Conservation (phyloP, 2,797 vertebrate genomes). For the Danio kyathit region DNA sequence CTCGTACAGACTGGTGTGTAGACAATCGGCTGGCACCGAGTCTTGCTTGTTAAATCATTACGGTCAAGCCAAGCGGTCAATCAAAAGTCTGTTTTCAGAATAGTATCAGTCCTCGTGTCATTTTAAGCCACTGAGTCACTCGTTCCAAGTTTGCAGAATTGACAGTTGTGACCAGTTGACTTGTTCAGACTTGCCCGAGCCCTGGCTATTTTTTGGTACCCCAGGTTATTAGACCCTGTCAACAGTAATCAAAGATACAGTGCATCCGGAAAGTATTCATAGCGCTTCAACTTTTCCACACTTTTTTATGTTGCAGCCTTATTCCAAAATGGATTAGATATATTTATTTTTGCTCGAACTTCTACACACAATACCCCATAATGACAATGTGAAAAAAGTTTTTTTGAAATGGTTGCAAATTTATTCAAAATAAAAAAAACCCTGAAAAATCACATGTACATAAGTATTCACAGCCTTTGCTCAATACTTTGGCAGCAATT, state of each 20-base stretch:
- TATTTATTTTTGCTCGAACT: no score
- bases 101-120: slow-evolving; percentile 58
- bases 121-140: slow-evolving; percentile 60
- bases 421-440: no score
- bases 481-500: no score
- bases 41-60: slow-evolving; percentile 58
- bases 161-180: slow-evolving; percentile 59
- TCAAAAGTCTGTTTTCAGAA: slow-evolving; percentile 66
- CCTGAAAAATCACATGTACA: no score
- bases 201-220: slow-evolving; percentile 63
- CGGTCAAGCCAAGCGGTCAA: slow-evolving; percentile 54
- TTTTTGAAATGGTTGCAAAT: no score
- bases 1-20: slow-evolving; percentile 32
- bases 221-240: slow-evolving; percentile 74
- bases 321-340: no score
- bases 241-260: slow-evolving; percentile 76
- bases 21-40: slow-evolving; percentile 51
- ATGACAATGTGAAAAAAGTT: no score
- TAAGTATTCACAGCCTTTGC: no score
- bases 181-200: slow-evolving; percentile 77
- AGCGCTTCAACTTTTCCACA: no score
- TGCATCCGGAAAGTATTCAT: no score
- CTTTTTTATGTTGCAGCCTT: no score
- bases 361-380: no score
- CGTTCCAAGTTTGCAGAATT: slow-evolving; percentile 52